These are phyloP conservation scores for Ridgeia piscesae DNA, from an alignment of 1,140 invertebrate genomes.

Conservation along the genomic window DNA sequence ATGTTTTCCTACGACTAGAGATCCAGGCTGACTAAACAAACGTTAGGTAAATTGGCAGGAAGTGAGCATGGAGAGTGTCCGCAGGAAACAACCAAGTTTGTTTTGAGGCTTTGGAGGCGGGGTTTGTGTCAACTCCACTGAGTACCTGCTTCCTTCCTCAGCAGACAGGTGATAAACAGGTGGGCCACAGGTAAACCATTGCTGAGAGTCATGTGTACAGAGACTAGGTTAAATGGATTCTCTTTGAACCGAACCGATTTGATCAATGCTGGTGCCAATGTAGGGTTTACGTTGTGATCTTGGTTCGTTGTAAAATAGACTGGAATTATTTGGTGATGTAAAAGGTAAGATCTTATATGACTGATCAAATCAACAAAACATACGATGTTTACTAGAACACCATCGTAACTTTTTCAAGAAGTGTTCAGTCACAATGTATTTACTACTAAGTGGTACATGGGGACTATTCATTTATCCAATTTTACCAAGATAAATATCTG, in stretches of 20 bases:
- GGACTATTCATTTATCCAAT: too few relatives aligned
- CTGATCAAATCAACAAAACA: too few relatives aligned
- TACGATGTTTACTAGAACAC: too few relatives aligned
- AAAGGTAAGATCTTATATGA: too few relatives aligned
- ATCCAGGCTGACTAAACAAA: background rate
- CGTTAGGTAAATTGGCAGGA: background rate
- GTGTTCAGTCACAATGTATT: too few relatives aligned
- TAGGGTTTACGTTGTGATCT: too few relatives aligned
- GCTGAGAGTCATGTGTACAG: background rate
- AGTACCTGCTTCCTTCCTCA: background rate
- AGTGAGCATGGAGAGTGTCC: background rate
- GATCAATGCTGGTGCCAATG: too few relatives aligned
- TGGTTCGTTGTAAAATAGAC: too few relatives aligned
- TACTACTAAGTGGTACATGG: too few relatives aligned
- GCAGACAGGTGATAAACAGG: background rate
- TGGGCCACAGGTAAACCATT: background rate
- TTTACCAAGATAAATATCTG: too few relatives aligned
- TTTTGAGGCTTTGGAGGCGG: background rate
- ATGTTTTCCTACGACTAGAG: background rate
- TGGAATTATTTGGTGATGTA: too few relatives aligned
- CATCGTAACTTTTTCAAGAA: too few relatives aligned
- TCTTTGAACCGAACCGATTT: background rate
- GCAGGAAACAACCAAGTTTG: background rate
- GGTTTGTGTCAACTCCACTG: background rate
- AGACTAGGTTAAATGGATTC: background rate